Conservation (phyloP, 2,888 invertebrate genomes). For the Pyrocoelia pectoralis region DNA sequence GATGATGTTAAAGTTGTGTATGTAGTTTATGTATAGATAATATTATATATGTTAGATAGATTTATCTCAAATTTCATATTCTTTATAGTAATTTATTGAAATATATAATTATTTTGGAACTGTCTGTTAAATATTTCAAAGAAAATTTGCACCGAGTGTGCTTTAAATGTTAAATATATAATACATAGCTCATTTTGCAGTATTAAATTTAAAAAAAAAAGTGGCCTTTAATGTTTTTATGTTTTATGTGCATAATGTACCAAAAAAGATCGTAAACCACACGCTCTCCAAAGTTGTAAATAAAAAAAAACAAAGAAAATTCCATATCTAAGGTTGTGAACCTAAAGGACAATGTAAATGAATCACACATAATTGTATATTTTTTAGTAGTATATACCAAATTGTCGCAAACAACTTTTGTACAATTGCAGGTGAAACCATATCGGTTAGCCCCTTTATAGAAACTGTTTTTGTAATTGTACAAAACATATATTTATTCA, state of each 20-base stretch:
- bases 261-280: too few species aligned
- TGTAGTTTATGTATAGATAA: slow-evolving; percentile 19
- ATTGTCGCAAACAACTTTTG: not conserved
- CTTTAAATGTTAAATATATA: slow-evolving; percentile 23
- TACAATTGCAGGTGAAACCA: not conserved
- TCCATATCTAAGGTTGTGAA: slow-evolving; percentile 1
- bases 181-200: slow-evolving; percentile 30
- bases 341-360: not conserved
- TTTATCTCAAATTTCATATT: slow-evolving; percentile 6
- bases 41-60: slow-evolving; percentile 3
- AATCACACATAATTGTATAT: not conserved
- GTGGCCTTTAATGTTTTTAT: slow-evolving; percentile 24
- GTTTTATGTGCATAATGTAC: too few species aligned
- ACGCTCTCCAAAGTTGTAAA: not conserved
- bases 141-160: slow-evolving; percentile 22
- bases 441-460: not conserved
- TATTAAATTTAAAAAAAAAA: slow-evolving; percentile 27
- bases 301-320: not conserved
- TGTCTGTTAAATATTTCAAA: not conserved
- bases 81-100: slow-evolving; percentile 1
- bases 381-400: not conserved
- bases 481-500: not conserved
- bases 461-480: not conserved
- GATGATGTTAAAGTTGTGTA: slow-evolving; percentile 24
- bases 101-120: not conserved